Evolutionary conservation across 2,797 vertebrate genomes (phyloP).

Genomic region (Bryconaethiops microstoma): DNA sequence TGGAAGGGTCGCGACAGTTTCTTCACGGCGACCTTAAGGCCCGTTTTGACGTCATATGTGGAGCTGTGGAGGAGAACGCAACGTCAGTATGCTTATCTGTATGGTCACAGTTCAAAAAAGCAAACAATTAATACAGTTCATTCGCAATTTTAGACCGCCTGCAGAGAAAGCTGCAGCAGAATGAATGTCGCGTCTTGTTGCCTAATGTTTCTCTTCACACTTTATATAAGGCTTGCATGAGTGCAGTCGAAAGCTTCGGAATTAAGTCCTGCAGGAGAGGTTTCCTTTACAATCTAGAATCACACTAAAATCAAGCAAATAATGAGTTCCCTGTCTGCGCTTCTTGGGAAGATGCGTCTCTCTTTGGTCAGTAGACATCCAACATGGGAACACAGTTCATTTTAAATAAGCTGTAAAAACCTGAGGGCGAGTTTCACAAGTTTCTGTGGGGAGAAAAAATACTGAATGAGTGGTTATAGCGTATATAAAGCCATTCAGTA

Average conservation of each 20-base stretch:
- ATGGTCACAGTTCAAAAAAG: not conserved
- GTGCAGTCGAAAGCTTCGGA: not conserved
- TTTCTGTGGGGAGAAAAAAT: no score
- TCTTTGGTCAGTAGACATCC: no score
- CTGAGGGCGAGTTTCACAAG: no score
- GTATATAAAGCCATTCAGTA: no score
- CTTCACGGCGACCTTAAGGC: constrained; percentile 91
- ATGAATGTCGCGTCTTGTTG: not conserved
- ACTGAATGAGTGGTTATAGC: no score
- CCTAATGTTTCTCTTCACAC: not conserved
- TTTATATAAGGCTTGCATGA: not conserved
- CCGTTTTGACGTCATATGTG: constrained; percentile 83
- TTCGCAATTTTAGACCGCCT: not conserved
- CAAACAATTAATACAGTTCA: not conserved
- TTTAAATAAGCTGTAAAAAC: no score
- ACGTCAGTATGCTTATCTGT: constrained; percentile 4
- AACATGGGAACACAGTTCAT: no score
- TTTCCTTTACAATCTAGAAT: no score
- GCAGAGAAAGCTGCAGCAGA: not conserved
- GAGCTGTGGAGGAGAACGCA: constrained; percentile 77
- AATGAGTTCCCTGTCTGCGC: no score
- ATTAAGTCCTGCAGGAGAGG: not conserved
- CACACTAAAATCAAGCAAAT: no score
- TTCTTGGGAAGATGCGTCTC: no score
- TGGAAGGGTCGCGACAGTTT: constrained; percentile 97